These are phyloP conservation scores for Drosophila atripex DNA, from an alignment of 2,888 invertebrate genomes.

Conservation along the genomic window DNA sequence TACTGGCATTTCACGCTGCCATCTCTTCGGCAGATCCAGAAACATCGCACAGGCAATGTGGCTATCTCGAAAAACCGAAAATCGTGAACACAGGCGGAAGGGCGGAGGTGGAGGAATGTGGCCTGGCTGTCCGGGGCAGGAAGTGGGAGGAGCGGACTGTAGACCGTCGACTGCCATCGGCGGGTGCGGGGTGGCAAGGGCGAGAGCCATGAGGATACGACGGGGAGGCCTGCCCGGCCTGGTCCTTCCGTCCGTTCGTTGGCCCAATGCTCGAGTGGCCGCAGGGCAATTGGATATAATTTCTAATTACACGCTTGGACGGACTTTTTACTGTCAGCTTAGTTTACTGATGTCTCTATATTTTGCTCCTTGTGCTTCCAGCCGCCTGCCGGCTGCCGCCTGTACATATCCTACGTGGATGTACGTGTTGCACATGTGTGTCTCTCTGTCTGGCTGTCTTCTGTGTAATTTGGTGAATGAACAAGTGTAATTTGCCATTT, in stretches of 20 bases:
- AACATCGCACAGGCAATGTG: constrained; percentile 65
- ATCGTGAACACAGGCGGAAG: constrained; percentile 51
- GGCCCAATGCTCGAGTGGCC: constrained; percentile 74
- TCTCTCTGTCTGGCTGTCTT: background rate
- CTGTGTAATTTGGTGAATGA: constrained; percentile 75
- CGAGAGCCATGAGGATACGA: background rate
- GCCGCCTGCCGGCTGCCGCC: background rate
- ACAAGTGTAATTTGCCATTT: constrained; percentile 73
- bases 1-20: constrained; percentile 26
- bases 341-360: constrained; percentile 79
- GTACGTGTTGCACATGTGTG: constrained; percentile 13
- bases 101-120: background rate
- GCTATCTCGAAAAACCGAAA: constrained; percentile 77
- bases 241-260: constrained; percentile 34
- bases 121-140: background rate
- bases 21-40: constrained; percentile 28
- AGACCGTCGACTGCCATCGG: background rate
- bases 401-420: background rate
- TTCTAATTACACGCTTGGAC: constrained; percentile 83
- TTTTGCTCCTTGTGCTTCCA: constrained; percentile 37
- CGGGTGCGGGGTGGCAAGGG: background rate
- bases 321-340: constrained; percentile 80
- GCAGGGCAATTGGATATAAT: constrained; percentile 83
- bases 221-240: constrained; percentile 8
- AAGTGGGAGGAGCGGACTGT: constrained; percentile 6